These are phyloP conservation scores for Amphipoea oculea DNA, from an alignment of 2,888 invertebrate species.

Conservation along the genomic window DNA sequence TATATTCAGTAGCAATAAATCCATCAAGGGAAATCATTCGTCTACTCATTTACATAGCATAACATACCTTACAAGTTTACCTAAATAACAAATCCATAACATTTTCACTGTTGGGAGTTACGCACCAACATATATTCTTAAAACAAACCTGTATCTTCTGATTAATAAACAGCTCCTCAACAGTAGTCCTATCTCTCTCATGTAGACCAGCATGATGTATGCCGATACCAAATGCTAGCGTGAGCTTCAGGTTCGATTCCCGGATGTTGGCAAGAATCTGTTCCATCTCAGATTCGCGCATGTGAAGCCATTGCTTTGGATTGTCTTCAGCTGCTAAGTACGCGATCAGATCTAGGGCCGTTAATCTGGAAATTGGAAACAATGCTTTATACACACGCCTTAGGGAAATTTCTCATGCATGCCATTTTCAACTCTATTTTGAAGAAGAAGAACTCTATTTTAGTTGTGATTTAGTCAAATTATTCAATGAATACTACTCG, in stretches of 20 bases:
- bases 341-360: slow-evolving; percentile 98
- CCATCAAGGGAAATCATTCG: too few relatives aligned
- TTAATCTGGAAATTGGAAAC: slow-evolving; percentile 91
- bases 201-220: slow-evolving; percentile 99
- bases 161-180: slow-evolving; percentile 98
- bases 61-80: too few relatives aligned
- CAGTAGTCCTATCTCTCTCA: slow-evolving; percentile 96
- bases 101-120: too few relatives aligned
- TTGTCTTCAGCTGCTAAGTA: slow-evolving; percentile 97
- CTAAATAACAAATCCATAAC: too few relatives aligned
- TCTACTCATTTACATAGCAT: too few relatives aligned
- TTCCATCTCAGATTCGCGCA: slow-evolving; percentile 96
- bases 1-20: too few relatives aligned
- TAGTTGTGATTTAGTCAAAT: neutral
- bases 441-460: neutral
- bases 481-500: neutral
- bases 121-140: too few relatives aligned
- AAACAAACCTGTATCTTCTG: slow-evolving; percentile 95
- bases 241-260: slow-evolving; percentile 97
- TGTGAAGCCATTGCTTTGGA: slow-evolving; percentile 98
- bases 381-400: neutral
- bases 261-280: slow-evolving; percentile 93
- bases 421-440: neutral
- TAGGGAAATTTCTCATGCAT: neutral
- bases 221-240: slow-evolving; percentile 99